Conservation (phyloP, 2,113 vertebrate genomes). For the Odocoileus hemionus region DNA sequence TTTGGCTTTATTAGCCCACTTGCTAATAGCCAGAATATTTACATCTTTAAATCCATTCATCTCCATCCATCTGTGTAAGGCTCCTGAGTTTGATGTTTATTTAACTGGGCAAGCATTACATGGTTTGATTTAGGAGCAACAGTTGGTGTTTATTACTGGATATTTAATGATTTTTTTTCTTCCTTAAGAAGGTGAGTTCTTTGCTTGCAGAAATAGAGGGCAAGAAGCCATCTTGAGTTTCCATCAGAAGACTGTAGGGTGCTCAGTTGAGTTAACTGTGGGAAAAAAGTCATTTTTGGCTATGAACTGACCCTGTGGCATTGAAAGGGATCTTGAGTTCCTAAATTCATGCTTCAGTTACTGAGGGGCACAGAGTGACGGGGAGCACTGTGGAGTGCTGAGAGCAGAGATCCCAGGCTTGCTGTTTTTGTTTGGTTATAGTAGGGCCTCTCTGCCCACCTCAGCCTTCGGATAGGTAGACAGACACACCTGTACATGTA, state of each 20-base stretch:
- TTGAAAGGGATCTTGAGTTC: not conserved
- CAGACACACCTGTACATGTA: too few species aligned
- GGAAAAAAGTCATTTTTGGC: not conserved
- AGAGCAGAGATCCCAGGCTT: not conserved
- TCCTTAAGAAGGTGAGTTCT: constrained; percentile 3
- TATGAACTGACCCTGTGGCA: not conserved
- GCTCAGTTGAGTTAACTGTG: not conserved
- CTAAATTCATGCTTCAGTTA: constrained; percentile 11
- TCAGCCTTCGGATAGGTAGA: not conserved
- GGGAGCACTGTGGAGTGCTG: not conserved
- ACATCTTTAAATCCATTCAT: not conserved
- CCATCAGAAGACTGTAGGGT: not conserved
- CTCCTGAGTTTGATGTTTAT: constrained; percentile 16
- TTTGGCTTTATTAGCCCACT: not conserved
- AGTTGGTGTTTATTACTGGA: not conserved
- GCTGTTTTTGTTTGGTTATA: not conserved
- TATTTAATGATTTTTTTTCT: not conserved
- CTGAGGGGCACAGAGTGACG: not conserved
- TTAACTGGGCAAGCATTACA: not conserved
- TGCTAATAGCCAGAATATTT: constrained; percentile 16
- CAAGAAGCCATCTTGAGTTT: constrained; percentile 7
- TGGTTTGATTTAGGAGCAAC: constrained; percentile 32
- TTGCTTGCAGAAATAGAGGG: constrained; percentile 17
- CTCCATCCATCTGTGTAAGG: not conserved
- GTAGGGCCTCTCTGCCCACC: not conserved